phyloP scores from a whole-genome alignment of 2,888 invertebrate genomes.

The Morpho achilles region DNA sequence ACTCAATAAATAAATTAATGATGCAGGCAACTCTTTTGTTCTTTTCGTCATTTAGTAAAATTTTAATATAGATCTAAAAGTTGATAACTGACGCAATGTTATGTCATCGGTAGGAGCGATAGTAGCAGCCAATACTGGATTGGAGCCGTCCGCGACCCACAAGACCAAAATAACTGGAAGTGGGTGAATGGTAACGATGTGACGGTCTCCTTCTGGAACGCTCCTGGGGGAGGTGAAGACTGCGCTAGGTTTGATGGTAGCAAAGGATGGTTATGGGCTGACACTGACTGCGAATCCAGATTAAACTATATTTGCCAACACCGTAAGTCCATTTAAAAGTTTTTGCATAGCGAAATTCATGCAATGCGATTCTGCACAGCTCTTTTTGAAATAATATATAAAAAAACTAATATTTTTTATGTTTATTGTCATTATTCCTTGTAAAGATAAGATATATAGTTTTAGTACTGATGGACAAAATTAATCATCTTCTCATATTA shows the following conservation, averaged over 20 bases:
- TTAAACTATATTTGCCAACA: conserved; percentile 96
- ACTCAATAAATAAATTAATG: too few species aligned
- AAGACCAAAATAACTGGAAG: conserved; percentile 89
- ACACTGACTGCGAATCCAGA: conserved; percentile 90
- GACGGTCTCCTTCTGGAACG: conserved; percentile 94
- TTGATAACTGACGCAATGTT: conserved; percentile 1
- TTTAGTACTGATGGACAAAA: too few species aligned
- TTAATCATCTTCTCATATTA: background rate
- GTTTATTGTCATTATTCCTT: too few species aligned
- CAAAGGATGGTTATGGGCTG: conserved; percentile 97
- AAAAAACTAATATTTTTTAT: background rate
- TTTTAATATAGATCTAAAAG: background rate
- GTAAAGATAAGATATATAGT: too few species aligned
- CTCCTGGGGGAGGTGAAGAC: conserved; percentile 89
- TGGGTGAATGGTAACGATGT: conserved; percentile 95
- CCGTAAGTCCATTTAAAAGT: conserved; percentile 81
- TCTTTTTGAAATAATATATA: too few species aligned
- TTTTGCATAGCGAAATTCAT: conserved; percentile 17
- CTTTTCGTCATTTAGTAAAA: too few species aligned
- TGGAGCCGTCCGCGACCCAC: conserved; percentile 92
- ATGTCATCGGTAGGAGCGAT: conserved; percentile 82
- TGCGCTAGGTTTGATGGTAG: conserved; percentile 95
- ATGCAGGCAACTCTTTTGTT: too few species aligned
- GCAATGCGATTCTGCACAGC: conserved; percentile 20
- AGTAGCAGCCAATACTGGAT: conserved; percentile 96